A percentile compares a stretch with the other conserved stretches of the same genome.
phyloP scores from a whole-genome alignment of 2,888 invertebrate species.

The Mactromeris polynyma region DNA sequence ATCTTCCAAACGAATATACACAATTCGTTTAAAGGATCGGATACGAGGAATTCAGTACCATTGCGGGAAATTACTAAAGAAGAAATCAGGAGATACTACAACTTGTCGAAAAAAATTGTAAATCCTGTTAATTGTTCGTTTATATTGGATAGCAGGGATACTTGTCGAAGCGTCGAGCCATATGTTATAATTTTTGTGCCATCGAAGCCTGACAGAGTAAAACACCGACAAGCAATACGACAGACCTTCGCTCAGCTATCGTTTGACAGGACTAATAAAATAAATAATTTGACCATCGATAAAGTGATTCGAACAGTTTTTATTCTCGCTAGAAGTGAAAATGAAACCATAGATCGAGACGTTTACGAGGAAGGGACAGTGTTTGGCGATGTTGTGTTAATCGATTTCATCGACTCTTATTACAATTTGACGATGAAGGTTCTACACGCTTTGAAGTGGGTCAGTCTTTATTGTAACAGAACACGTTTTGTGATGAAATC shows the following conservation, averaged over 20 bases:
- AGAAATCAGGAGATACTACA: background rate
- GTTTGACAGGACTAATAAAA: background rate
- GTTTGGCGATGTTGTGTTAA: constrained; percentile 5
- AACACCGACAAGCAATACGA: background rate
- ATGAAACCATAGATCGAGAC: background rate
- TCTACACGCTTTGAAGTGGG: constrained; percentile 15
- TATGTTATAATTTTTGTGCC: background rate
- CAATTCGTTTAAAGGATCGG: no score
- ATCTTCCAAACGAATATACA: background rate
- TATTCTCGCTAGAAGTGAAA: background rate
- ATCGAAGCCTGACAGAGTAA: background rate
- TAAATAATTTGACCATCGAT: background rate
- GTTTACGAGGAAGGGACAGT: background rate
- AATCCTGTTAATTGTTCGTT: background rate
- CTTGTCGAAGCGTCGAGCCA: background rate
- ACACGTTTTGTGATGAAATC: constrained; percentile 17
- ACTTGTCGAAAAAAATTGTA: background rate
- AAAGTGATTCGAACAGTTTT: background rate
- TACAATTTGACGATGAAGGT: constrained; percentile 25
- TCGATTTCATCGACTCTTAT: constrained; percentile 26
- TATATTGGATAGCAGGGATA: background rate
- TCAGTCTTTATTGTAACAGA: background rate
- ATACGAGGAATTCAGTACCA: background rate
- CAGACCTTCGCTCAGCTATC: background rate
- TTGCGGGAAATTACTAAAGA: background rate